Evolutionary conservation across 1,140 invertebrate genomes (phyloP).

Genomic region (Anastrepha ludens): DNA sequence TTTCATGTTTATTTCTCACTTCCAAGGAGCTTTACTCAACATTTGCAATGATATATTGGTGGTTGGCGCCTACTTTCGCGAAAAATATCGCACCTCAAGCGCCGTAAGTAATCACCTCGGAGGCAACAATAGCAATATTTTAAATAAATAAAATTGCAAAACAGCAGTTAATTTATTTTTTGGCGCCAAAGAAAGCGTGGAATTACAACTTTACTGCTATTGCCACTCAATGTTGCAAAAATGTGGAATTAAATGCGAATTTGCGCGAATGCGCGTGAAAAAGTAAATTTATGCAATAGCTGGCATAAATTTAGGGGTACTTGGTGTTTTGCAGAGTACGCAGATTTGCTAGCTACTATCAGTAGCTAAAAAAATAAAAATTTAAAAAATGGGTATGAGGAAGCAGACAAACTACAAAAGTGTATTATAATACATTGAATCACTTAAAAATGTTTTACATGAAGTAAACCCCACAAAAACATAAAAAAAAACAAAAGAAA

Average conservation of each 20-base stretch:
- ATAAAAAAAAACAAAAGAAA: background rate
- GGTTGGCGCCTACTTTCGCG: background rate
- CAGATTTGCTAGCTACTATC: background rate
- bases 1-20: background rate
- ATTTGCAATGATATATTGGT: background rate
- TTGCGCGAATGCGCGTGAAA: background rate
- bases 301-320: background rate
- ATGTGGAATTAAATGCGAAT: background rate
- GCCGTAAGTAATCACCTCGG: background rate
- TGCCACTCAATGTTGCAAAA: background rate
- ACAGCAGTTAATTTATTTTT: background rate
- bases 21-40: background rate
- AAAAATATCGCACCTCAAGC: background rate
- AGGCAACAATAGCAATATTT: too few relatives aligned
- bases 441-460: too few relatives aligned
- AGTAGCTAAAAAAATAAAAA: too few relatives aligned
- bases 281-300: background rate
- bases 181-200: background rate
- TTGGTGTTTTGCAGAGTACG: background rate
- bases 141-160: constrained; percentile 20
- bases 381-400: too few relatives aligned
- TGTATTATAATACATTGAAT: too few relatives aligned
- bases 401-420: too few relatives aligned
- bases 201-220: background rate
- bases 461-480: too few relatives aligned